phyloP scores from a whole-genome alignment of 2,113 vertebrate species.

The Apodemus speciosus region DNA sequence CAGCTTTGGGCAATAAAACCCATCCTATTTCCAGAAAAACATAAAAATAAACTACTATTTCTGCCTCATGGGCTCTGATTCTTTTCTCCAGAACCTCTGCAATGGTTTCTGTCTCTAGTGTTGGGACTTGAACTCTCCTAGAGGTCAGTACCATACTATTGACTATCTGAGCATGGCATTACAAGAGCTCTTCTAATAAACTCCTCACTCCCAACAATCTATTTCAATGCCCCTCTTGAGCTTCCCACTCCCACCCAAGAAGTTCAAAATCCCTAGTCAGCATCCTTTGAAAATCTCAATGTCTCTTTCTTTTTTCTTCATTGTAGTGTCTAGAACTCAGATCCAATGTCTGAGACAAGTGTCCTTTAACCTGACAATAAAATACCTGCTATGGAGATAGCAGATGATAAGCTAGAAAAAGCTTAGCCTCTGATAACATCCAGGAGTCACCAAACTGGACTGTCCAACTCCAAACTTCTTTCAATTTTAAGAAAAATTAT shows the following conservation, averaged over 20 bases:
- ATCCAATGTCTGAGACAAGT: neutral
- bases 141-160: neutral
- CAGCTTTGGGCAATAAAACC: neutral
- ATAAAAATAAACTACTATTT: neutral
- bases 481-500: conserved; percentile 1
- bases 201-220: neutral
- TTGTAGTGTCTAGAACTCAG: neutral
- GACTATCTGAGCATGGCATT: neutral
- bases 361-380: neutral
- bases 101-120: neutral
- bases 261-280: neutral
- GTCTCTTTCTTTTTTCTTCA: neutral
- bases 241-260: too few relatives aligned
- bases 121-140: neutral
- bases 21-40: neutral
- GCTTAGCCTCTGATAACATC: neutral
- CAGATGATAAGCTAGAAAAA: neutral
- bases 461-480: neutral
- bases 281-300: neutral
- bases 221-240: neutral
- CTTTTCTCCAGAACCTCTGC: neutral
- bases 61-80: neutral
- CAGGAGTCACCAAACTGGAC: neutral
- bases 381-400: neutral
- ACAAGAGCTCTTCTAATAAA: neutral